phyloP scores from a whole-genome alignment of 2,113 vertebrate genomes.

The Procavia capensis region DNA sequence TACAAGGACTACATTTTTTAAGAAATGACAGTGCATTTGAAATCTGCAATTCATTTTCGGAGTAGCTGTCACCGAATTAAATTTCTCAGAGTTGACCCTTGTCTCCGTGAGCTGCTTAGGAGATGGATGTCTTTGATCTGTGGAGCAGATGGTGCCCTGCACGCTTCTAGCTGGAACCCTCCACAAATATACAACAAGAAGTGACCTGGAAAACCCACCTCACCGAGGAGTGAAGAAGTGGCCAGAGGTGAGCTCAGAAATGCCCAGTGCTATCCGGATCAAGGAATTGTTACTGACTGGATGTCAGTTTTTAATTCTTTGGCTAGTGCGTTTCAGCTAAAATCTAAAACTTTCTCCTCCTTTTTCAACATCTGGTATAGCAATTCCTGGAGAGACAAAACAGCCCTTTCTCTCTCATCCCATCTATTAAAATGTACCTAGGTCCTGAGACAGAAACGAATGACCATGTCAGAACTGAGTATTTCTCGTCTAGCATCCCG shows the following conservation, averaged over 20 bases:
- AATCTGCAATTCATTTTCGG: slow-evolving; percentile 22
- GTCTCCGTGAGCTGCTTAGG: background rate
- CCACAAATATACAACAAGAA: slow-evolving; percentile 74
- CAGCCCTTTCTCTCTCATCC: slow-evolving; percentile 86
- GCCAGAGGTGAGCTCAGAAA: slow-evolving; percentile 24
- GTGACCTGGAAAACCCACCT: slow-evolving; percentile 76
- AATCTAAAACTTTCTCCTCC: slow-evolving; percentile 73
- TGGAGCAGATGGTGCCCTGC: slow-evolving; percentile 50
- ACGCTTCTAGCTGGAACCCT: slow-evolving; percentile 2
- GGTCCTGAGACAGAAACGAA: slow-evolving; percentile 79
- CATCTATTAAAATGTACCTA: slow-evolving; percentile 82
- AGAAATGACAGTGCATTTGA: background rate
- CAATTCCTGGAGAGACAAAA: slow-evolving; percentile 86
- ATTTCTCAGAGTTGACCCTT: slow-evolving; percentile 30
- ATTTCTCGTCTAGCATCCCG: slow-evolving; percentile 69
- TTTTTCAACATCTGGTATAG: slow-evolving; percentile 86
- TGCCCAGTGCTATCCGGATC: background rate
- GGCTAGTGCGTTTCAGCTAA: slow-evolving; percentile 77
- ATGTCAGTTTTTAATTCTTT: slow-evolving; percentile 57
- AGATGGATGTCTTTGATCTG: slow-evolving; percentile 72
- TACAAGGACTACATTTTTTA: background rate
- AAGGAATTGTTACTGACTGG: slow-evolving; percentile 44
- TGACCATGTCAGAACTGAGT: slow-evolving; percentile 75
- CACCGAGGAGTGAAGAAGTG: background rate
- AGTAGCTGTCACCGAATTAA: background rate